These are phyloP conservation scores for Gnatocerus cornutus DNA, from an alignment of 2,888 invertebrate species.

Conservation along the genomic window DNA sequence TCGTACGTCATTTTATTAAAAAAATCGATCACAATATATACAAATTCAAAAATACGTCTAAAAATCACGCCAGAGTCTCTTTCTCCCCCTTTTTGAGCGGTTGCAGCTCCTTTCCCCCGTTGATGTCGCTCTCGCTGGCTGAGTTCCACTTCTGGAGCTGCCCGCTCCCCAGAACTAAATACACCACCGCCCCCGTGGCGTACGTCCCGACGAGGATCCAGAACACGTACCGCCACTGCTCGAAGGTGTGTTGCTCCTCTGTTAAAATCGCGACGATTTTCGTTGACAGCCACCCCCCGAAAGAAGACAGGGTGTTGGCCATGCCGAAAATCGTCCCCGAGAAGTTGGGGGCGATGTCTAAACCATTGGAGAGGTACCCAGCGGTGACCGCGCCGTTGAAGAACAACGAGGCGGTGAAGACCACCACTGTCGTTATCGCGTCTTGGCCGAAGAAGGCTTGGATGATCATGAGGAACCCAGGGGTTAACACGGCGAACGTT, in stretches of 20 bases:
- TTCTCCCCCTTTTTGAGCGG: conserved; percentile 65
- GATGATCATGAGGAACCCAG: conserved; percentile 82
- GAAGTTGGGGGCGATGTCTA: conserved; percentile 92
- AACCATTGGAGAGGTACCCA: conserved; percentile 88
- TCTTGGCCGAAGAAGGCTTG: conserved; percentile 83
- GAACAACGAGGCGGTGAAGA: conserved; percentile 86
- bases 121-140: conserved; percentile 53
- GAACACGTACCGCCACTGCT: conserved; percentile 88
- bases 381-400: conserved; percentile 91
- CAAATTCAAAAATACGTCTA: conserved; percentile 44
- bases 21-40: conserved; percentile 40
- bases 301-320: conserved; percentile 89
- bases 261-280: conserved; percentile 87
- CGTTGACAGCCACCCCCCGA: conserved; percentile 87
- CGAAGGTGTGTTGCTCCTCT: conserved; percentile 81
- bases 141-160: conserved; percentile 77
- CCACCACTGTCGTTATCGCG: conserved; percentile 81
- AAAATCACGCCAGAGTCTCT: conserved; percentile 45
- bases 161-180: conserved; percentile 79
- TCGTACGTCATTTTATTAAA: conserved; percentile 38
- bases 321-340: conserved; percentile 92
- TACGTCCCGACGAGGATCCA: conserved; percentile 85
- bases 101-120: conserved; percentile 65
- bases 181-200: conserved; percentile 77
- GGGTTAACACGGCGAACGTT: conserved; percentile 76